phyloP scores from a whole-genome alignment of 2,888 invertebrate species.

The Muscina levida region DNA sequence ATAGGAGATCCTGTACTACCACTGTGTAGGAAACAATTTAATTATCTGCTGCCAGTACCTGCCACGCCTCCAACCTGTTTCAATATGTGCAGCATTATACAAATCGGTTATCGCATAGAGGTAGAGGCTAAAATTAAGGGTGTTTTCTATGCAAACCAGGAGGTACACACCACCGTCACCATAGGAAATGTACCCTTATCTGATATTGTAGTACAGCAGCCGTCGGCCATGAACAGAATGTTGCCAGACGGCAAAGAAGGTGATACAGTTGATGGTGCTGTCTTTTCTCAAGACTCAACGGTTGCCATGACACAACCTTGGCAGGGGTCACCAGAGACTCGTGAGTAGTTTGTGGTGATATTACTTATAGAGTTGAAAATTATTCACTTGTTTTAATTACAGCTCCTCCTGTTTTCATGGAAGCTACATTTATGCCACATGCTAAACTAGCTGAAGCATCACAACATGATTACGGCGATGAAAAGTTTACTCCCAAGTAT shows the following conservation, averaged over 20 bases:
- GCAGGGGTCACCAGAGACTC: constrained; percentile 68
- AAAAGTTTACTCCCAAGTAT: constrained; percentile 71
- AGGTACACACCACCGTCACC: constrained; percentile 73
- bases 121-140: constrained; percentile 73
- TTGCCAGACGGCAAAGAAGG: not conserved
- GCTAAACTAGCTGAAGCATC: constrained; percentile 64
- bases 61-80: constrained; percentile 76
- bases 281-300: constrained; percentile 2
- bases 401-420: constrained; percentile 77
- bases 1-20: constrained; percentile 69
- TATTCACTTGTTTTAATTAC: not conserved
- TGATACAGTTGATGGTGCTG: constrained; percentile 48
- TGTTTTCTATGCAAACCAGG: constrained; percentile 70
- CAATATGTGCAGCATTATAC: constrained; percentile 74
- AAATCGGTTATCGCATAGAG: constrained; percentile 75
- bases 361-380: too few species aligned
- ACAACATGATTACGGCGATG: constrained; percentile 66
- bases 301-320: constrained; percentile 67
- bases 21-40: constrained; percentile 71
- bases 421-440: constrained; percentile 72
- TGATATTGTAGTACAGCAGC: constrained; percentile 66
- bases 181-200: constrained; percentile 77
- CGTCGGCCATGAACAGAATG: not conserved
- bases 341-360: constrained; percentile 65
- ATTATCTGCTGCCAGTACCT: constrained; percentile 72